These are phyloP conservation scores for Euwallacea fornicatus DNA, from an alignment of 1,140 invertebrate species.

Conservation along the genomic window DNA sequence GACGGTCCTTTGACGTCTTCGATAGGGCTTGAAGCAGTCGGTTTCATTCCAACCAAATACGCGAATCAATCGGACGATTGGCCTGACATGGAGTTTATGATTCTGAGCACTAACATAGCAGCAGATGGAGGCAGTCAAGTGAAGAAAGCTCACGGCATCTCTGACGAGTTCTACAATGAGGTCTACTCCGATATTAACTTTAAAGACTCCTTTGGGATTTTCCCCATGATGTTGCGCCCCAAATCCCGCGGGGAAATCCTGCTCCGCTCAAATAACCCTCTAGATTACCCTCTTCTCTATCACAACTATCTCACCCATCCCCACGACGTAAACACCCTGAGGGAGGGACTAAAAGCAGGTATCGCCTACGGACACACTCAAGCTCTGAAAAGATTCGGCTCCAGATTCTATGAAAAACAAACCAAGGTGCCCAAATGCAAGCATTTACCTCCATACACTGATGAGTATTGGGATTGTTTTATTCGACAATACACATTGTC, in stretches of 20 bases:
- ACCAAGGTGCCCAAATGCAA: slow-evolving; percentile 78
- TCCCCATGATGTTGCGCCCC: slow-evolving; percentile 85
- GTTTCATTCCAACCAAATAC: slow-evolving; percentile 85
- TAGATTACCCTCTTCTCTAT: slow-evolving; percentile 82
- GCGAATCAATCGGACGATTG: slow-evolving; percentile 80
- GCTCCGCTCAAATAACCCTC: slow-evolving; percentile 75
- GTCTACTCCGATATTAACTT: slow-evolving; percentile 70
- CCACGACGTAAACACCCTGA: slow-evolving; percentile 74
- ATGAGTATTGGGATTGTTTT: slow-evolving; percentile 82
- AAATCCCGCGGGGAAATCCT: slow-evolving; percentile 80
- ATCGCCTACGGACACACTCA: slow-evolving; percentile 75
- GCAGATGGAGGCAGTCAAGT: slow-evolving; percentile 75
- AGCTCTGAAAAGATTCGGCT: slow-evolving; percentile 73
- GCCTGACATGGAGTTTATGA: slow-evolving; percentile 90
- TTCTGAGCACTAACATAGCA: slow-evolving; percentile 76
- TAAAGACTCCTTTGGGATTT: slow-evolving; percentile 74
- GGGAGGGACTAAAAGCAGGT: slow-evolving; percentile 83
- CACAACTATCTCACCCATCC: slow-evolving; percentile 87
- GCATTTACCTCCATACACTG: slow-evolving; percentile 71
- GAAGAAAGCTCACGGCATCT: slow-evolving; percentile 76
- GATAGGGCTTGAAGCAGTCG: slow-evolving; percentile 77
- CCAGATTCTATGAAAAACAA: slow-evolving; percentile 64
- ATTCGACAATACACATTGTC: slow-evolving; percentile 82
- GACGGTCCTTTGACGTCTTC: slow-evolving; percentile 81
- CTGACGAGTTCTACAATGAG: slow-evolving; percentile 77